phyloP scores from a whole-genome alignment of 2,888 invertebrate genomes.

The Protophormia terraenovae region DNA sequence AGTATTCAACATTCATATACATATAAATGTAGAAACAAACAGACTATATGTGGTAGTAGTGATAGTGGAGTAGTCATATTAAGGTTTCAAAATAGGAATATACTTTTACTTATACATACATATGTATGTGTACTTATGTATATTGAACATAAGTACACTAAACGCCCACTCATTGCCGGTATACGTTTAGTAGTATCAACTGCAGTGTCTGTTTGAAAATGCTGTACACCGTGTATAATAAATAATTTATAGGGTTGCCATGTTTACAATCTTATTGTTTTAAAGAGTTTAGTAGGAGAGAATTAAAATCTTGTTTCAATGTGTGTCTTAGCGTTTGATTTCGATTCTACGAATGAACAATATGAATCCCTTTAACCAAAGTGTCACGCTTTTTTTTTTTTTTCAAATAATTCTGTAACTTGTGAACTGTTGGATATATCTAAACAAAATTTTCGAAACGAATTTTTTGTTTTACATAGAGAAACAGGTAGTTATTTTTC shows the following conservation, averaged over 20 bases:
- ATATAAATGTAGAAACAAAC: not conserved
- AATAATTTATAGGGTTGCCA: conserved; percentile 12
- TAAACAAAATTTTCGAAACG: too few species aligned
- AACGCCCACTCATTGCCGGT: conserved; percentile 44
- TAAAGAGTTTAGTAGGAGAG: too few species aligned
- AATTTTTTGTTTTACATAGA: too few species aligned
- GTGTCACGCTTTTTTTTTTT: too few species aligned
- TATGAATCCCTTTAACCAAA: too few species aligned
- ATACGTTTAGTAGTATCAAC: conserved; percentile 26
- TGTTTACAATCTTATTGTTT: too few species aligned
- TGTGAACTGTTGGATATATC: too few species aligned
- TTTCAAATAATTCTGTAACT: too few species aligned
- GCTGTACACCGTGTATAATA: not conserved
- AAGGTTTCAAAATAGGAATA: not conserved
- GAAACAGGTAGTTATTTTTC: too few species aligned
- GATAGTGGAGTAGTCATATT: not conserved
- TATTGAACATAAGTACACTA: conserved; percentile 10
- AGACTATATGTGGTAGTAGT: not conserved
- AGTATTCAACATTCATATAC: not conserved
- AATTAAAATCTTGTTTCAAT: too few species aligned
- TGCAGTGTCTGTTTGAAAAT: conserved; percentile 2
- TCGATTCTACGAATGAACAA: too few species aligned
- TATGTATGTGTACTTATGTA: conserved; percentile 2
- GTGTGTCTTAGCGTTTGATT: too few species aligned
- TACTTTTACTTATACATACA: not conserved